Evolutionary conservation across 2,113 vertebrate genomes (phyloP).

Genomic region (Drymodes brunneopygia): DNA sequence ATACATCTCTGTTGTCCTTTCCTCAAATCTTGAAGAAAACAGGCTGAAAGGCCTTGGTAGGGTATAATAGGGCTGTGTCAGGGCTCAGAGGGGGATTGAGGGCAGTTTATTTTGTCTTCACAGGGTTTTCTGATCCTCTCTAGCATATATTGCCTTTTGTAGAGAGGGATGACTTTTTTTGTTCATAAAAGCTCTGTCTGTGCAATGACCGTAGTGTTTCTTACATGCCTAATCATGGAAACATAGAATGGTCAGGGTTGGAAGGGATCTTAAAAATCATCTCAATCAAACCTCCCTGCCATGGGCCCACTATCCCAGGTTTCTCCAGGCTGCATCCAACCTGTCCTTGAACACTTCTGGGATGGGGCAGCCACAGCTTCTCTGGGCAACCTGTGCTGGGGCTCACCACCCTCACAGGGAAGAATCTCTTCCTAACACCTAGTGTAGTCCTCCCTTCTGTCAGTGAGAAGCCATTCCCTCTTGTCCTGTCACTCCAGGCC

Average conservation of each 20-base stretch:
- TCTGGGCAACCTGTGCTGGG: not conserved
- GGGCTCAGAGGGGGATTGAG: not conserved
- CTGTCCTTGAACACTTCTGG: not conserved
- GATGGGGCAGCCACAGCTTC: not conserved
- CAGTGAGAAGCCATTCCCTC: not conserved
- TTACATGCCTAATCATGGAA: not conserved
- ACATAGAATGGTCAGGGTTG: not conserved
- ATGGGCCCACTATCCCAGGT: rapidly evolving
- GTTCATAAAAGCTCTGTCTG: not conserved
- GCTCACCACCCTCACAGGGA: not conserved
- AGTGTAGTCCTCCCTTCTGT: not conserved
- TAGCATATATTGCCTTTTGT: not conserved
- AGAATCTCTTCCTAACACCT: not conserved
- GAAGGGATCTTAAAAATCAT: not conserved
- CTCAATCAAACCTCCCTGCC: not conserved
- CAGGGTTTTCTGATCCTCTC: not conserved
- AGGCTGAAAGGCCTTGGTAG: not conserved
- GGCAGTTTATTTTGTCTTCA: not conserved
- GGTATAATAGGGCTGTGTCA: rapidly evolving
- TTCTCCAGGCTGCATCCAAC: not conserved
- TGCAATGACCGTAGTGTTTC: not conserved
- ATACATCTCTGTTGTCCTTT: not conserved
- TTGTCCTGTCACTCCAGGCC: not conserved
- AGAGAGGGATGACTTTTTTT: not conserved
- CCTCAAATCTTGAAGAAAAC: not conserved